Conservation (phyloP, 1,140 invertebrate species). For the Epicauta chinensis region DNA sequence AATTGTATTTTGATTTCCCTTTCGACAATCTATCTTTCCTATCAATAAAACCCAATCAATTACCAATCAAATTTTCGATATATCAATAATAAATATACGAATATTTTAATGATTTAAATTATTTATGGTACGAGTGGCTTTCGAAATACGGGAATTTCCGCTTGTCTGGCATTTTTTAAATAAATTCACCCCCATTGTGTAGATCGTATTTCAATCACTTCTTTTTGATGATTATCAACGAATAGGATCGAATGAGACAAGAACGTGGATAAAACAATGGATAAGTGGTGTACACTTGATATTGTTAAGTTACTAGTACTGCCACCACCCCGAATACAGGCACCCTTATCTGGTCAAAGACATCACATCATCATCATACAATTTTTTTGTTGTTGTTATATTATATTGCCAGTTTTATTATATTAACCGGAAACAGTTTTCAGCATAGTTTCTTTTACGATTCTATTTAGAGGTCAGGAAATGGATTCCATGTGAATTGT, state of each 20-base stretch:
- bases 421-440: conserved; percentile 16
- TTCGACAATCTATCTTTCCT: not conserved
- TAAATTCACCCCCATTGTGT: conserved; percentile 16
- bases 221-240: not conserved
- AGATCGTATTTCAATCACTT: conserved; percentile 18
- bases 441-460: conserved; percentile 5
- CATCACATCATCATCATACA: not conserved
- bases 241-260: conserved; percentile 15
- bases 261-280: conserved; percentile 15
- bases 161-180: conserved; percentile 10
- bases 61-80: not conserved
- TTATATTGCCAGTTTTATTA: conserved; percentile 10
- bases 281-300: conserved; percentile 6
- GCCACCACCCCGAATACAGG: conserved; percentile 10
- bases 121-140: no score
- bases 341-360: conserved; percentile 13
- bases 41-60: not conserved
- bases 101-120: no score
- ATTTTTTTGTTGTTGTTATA: not conserved
- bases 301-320: not conserved
- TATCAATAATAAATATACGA: no score
- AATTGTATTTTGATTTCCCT: conserved; percentile 22
- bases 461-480: conserved; percentile 12
- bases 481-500: conserved; percentile 17
- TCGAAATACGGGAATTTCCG: not conserved